A percentile compares a stretch with the other conserved stretches of the same genome.
Conservation (phyloP, 2,113 vertebrate species). For the Chaenocephalus aceratus region DNA sequence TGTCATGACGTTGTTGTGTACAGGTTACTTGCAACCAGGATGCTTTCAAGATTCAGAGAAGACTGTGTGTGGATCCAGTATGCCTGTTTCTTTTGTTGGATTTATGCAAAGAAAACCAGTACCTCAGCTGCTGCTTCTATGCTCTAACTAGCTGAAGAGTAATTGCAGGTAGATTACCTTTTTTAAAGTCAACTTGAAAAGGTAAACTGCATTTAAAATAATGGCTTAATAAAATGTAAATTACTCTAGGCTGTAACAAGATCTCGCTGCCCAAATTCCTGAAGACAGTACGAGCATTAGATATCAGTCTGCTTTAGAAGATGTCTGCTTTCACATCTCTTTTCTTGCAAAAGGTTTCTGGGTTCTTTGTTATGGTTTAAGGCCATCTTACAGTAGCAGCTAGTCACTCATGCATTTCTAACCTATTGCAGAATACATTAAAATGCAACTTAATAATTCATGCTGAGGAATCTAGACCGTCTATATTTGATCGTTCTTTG, state of each 20-base stretch:
- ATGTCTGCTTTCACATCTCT: conserved; percentile 39
- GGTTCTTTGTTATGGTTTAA: conserved; percentile 44
- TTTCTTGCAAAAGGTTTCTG: conserved; percentile 19
- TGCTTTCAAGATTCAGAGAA: background rate
- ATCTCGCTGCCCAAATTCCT: background rate
- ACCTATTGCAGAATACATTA: conserved; percentile 71
- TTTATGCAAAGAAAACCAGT: background rate
- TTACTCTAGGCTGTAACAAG: background rate
- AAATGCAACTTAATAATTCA: conserved; percentile 74
- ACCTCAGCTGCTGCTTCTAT: conserved; percentile 2
- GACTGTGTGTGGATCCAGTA: background rate
- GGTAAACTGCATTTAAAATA: conserved; percentile 3
- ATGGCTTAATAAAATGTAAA: background rate
- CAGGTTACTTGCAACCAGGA: background rate
- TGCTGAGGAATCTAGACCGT: conserved; percentile 55
- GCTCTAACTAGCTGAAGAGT: background rate
- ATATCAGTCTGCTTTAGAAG: background rate
- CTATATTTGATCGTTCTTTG: conserved; percentile 63
- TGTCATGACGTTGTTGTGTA: background rate
- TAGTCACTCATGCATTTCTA: conserved; percentile 65
- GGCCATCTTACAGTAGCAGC: conserved; percentile 17
- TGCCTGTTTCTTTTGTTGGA: conserved; percentile 11
- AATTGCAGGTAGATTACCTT: background rate
- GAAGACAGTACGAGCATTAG: background rate
- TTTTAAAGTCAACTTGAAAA: background rate